phyloP scores from a whole-genome alignment of 2,888 invertebrate genomes.

The Drosophila macrospina region DNA sequence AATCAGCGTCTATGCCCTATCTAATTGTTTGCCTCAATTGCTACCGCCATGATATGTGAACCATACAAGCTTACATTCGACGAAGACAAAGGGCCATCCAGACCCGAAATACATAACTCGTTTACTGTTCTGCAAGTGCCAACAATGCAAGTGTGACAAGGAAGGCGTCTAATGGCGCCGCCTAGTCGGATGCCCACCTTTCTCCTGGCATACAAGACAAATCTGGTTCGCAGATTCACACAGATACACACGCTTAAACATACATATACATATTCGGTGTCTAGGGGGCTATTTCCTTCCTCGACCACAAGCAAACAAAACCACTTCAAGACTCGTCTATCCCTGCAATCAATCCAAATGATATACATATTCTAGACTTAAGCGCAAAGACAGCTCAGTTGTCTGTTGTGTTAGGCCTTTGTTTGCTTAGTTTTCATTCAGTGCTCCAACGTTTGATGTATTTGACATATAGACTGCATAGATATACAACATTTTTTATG shows the following conservation, averaged over 20 bases:
- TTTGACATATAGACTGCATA: slow-evolving; percentile 73
- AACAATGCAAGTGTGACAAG: slow-evolving; percentile 70
- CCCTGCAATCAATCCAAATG: slow-evolving; percentile 77
- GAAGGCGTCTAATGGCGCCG: slow-evolving; percentile 44
- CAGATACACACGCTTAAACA: slow-evolving; percentile 18
- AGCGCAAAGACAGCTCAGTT: slow-evolving; percentile 40
- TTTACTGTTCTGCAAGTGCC: slow-evolving; percentile 69
- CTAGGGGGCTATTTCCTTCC: neutral
- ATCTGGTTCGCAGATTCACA: slow-evolving; percentile 32
- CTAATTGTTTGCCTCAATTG: neutral
- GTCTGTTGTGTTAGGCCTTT: slow-evolving; percentile 41
- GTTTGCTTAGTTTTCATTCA: slow-evolving; percentile 62
- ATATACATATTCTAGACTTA: slow-evolving; percentile 73
- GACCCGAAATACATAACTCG: slow-evolving; percentile 63
- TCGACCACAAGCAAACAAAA: slow-evolving; percentile 67
- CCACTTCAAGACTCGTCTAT: slow-evolving; percentile 42
- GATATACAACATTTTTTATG: slow-evolving; percentile 60
- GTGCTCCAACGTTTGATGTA: slow-evolving; percentile 67
- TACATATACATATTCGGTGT: neutral
- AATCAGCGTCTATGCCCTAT: neutral
- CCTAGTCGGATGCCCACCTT: slow-evolving; percentile 51
- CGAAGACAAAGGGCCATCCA: neutral
- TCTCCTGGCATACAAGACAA: slow-evolving; percentile 55
- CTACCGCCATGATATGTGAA: neutral
- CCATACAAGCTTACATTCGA: neutral